A percentile compares a stretch with the other conserved stretches of the same genome.
Evolutionary conservation across 2,797 vertebrate genomes (phyloP).

Genomic region (Jordanella pulchra): DNA sequence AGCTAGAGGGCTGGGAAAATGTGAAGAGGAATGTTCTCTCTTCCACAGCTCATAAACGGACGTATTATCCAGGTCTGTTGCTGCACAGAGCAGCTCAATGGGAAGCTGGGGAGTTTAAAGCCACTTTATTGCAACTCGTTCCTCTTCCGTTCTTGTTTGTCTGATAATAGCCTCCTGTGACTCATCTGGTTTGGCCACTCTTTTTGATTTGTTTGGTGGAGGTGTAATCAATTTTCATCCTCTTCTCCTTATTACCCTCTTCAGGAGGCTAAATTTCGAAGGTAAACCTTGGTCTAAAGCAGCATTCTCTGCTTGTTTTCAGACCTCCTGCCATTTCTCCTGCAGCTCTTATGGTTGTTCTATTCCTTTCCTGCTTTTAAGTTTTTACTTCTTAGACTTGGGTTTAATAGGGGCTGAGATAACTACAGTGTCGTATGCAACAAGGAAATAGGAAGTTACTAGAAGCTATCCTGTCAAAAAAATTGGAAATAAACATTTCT

Average conservation of each 20-base stretch:
- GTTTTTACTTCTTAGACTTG: background rate
- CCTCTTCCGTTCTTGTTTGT: slow-evolving; percentile 9
- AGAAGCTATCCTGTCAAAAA: background rate
- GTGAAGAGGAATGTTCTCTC: slow-evolving; percentile 27
- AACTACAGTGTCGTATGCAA: background rate
- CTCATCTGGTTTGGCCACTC: slow-evolving; percentile 18
- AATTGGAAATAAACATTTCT: slow-evolving; percentile 16
- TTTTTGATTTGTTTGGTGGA: slow-evolving; percentile 12
- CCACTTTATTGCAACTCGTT: slow-evolving; percentile 6
- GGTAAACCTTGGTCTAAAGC: slow-evolving; percentile 19
- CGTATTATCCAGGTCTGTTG: slow-evolving; percentile 38
- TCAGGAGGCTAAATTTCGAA: slow-evolving; percentile 4
- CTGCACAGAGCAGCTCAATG: slow-evolving; percentile 19
- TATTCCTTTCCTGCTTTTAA: background rate
- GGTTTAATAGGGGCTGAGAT: background rate
- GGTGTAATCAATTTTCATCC: slow-evolving; percentile 13
- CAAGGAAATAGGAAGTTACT: slow-evolving; percentile 31
- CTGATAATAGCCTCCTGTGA: slow-evolving; percentile 19
- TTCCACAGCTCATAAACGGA: slow-evolving; percentile 30
- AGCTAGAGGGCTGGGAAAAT: slow-evolving; percentile 31
- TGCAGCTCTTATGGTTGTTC: slow-evolving; percentile 3
- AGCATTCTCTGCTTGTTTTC: slow-evolving; percentile 16
- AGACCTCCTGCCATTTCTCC: background rate
- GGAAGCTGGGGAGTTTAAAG: slow-evolving; percentile 42
- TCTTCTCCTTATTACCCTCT: slow-evolving; percentile 13